Evolutionary conservation across 2,888 invertebrate genomes (phyloP), one percentile per base, ranked within the genome.

Genomic region (Antitype chi): DNA sequence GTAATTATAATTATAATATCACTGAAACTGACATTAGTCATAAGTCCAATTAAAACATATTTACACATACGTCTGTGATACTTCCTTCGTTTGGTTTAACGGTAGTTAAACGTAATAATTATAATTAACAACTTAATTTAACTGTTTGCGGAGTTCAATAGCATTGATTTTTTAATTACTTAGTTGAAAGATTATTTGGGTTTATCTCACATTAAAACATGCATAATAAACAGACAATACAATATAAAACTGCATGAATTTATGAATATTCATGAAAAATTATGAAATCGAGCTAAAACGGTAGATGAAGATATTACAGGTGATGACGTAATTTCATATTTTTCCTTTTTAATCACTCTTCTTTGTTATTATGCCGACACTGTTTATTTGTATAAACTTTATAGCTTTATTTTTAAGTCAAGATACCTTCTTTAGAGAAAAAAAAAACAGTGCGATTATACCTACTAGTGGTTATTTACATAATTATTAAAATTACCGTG

Each of bases 51-150:
- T 86, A 86, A 82, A 85, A 67, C 69, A 49, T 66, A 53, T 68
- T 32, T 53, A 28, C 66, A 74, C 43, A 25, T 70, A 72, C 49
- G 70, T 75, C 70, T 70, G 67, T 74, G 59, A 70, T 85, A 67
- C 70, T 87, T 85, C 85, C 75, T 85, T 76, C 74, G 60, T 85
- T 64, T 60, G 49, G n/a, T 63, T 70, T 85, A 87, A 85, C 87
- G 80, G 84, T 78, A 74, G 49, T 70, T 79, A n/a, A 8, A 63
- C 2, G 28, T 84, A 57, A 32, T 63, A 28, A 67, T 76, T 73
- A 52, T 63, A 80, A 80, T 74, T 74, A 71, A 73, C 60, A 52
- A 63, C 62, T 59, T 70, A 49, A 70, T 78, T 28, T 64, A 63
- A 78, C 68, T 60, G 85, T 77, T 80, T 64, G 23, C 25, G 6